Conservation (phyloP, 2,888 invertebrate genomes). For the Tortricodes alternella region DNA sequence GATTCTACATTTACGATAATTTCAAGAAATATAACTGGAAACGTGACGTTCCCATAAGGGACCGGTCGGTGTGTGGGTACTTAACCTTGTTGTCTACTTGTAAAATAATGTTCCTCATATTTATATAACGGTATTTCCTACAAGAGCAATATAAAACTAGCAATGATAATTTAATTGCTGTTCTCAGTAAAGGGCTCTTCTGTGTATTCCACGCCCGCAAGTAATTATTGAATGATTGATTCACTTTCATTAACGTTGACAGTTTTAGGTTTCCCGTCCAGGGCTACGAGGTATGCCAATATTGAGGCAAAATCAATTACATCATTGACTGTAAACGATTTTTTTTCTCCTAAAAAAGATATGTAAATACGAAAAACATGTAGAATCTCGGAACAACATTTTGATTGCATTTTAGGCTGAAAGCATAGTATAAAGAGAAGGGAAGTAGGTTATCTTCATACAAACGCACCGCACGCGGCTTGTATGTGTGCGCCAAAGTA, state of each 20-base stretch:
- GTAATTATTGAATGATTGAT: slow-evolving; percentile 24
- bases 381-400: too few relatives aligned
- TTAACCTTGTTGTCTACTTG: slow-evolving; percentile 18
- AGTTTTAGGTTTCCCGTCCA: slow-evolving; percentile 1
- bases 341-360: too few relatives aligned
- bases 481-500: too few relatives aligned
- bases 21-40: background rate
- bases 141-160: background rate
- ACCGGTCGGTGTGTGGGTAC: slow-evolving; percentile 2
- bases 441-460: too few relatives aligned
- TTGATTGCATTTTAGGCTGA: too few relatives aligned
- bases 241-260: slow-evolving; percentile 20
- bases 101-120: background rate
- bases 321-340: background rate
- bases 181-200: background rate
- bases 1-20: background rate
- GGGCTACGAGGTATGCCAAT: slow-evolving; percentile 3
- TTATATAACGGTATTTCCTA: background rate
- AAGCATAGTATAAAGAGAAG: too few relatives aligned
- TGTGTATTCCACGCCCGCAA: background rate
- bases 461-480: too few relatives aligned
- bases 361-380: background rate
- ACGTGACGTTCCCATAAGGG: slow-evolving; percentile 9
- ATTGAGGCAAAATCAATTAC: slow-evolving; percentile 16
- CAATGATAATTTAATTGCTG: background rate